Evolutionary conservation across 2,797 vertebrate genomes (phyloP), one percentile per base, ranked within the genome.

Genomic region (Leuciscus waleckii): DNA sequence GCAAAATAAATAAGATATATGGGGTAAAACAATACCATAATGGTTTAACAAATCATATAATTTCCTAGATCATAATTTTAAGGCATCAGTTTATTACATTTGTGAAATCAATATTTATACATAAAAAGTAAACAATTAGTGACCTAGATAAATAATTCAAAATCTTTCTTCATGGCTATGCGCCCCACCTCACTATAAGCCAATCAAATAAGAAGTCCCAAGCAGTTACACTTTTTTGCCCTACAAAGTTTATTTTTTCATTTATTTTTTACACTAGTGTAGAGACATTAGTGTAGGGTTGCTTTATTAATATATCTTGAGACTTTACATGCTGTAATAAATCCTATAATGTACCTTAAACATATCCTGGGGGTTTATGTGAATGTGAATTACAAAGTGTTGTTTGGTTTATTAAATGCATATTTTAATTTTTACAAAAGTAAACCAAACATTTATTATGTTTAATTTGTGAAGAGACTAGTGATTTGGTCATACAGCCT

Each of bases 181-280:
- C n/a, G 43, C 63, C 19, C 43, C 75, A 51, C 78, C 78, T 80
- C 43, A n/a, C 61, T n/a, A 51, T 68, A 51, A 80, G 43, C 63
- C 68, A 80, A 82, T 61, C 51, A 82, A 46, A 73, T 46, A 46
- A 32, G 26, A 46, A 41, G 4, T 68, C 37, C 54, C 17, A 65
- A 14, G 29, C 26, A 14, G 46, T 58, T 23, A 79, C n/a, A 58
- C n/a, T 11, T 43, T 19, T 26, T 2, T 56, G 26, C 49, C 17
- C 16, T 49, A 1, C 14, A 49, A 51, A 7, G 0, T 5, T 49
- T 43, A 2, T 46, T 46, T 46, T 46, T 46, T 17, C 0, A 29
- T 41, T 41, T 43, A 11, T 43, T 43, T 43, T 43, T 43, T 37
- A 17, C 0, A 35, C 29, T 54, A 29, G 46, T 23, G 5, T 51